Evolutionary conservation across 2,797 vertebrate species (phyloP).

Genomic region (Serranus cabrilla): DNA sequence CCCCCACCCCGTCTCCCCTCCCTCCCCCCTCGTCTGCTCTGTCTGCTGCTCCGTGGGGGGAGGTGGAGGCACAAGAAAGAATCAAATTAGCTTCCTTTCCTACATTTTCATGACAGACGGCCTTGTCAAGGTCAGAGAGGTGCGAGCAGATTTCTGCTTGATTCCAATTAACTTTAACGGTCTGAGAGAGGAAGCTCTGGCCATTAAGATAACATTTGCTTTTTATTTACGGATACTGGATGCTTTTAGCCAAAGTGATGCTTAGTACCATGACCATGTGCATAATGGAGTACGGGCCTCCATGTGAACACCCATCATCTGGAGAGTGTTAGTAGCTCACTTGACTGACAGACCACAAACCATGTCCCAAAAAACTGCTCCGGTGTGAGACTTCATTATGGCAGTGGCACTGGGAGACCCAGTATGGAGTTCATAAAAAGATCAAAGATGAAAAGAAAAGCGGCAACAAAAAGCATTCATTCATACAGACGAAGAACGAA

Average conservation of each 20-base stretch:
- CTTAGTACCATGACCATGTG: not conserved
- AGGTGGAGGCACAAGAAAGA: slow-evolving; percentile 49
- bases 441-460: slow-evolving; percentile 25
- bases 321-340: not conserved
- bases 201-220: slow-evolving; percentile 18
- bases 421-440: slow-evolving; percentile 20
- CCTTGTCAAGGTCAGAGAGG: slow-evolving; percentile 64
- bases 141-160: slow-evolving; percentile 7
- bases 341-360: not conserved
- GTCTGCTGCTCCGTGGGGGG: slow-evolving; percentile 64
- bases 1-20: slow-evolving; percentile 38
- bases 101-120: slow-evolving; percentile 60
- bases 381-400: not conserved
- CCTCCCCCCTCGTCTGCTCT: slow-evolving; percentile 50
- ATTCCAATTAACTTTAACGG: slow-evolving; percentile 37
- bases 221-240: slow-evolving; percentile 5
- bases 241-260: slow-evolving; percentile 32
- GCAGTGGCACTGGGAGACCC: not conserved
- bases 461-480: slow-evolving; percentile 16
- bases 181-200: slow-evolving; percentile 11
- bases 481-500: not conserved
- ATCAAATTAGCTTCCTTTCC: slow-evolving; percentile 75
- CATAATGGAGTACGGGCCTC: not conserved
- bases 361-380: slow-evolving; percentile 7
- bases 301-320: slow-evolving; percentile 8